These are phyloP conservation scores for Cynopterus brachyotis DNA, from an alignment of 2,113 vertebrate genomes.

Conservation along the genomic window DNA sequence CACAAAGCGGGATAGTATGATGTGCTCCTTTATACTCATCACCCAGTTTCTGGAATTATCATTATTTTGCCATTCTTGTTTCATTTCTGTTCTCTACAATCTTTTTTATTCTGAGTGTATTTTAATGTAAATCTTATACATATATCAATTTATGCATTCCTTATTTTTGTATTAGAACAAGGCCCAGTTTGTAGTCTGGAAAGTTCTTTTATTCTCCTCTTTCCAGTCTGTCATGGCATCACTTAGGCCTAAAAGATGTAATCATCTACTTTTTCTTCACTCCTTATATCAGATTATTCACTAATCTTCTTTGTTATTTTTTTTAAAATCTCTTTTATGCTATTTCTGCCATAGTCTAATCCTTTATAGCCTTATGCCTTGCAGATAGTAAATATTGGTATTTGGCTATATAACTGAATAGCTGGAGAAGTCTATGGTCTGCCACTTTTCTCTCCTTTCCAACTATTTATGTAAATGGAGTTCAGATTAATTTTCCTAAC, in stretches of 20 bases:
- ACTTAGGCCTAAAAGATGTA: neutral
- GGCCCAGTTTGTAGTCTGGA: neutral
- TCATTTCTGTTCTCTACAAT: neutral
- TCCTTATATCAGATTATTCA: neutral
- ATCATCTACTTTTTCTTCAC: neutral
- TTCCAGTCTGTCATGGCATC: neutral
- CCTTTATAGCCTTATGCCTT: neutral
- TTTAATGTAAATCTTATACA: neutral
- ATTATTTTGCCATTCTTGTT: neutral
- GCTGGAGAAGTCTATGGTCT: neutral
- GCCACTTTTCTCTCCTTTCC: neutral
- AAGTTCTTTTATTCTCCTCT: neutral
- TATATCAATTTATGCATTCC: neutral
- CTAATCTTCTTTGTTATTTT: neutral
- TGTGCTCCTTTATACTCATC: neutral
- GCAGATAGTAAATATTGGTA: neutral
- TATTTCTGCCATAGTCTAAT: neutral
- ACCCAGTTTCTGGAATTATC: neutral
- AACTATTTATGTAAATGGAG: neutral
- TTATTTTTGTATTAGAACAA: neutral
- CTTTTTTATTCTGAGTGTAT: neutral
- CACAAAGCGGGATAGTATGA: neutral
- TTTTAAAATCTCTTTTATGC: neutral
- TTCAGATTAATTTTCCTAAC: neutral
- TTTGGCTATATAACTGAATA: neutral